Base-by-base conservation (phyloP, 2,113 vertebrate species). In the Neodon shergylaensis region DNA sequence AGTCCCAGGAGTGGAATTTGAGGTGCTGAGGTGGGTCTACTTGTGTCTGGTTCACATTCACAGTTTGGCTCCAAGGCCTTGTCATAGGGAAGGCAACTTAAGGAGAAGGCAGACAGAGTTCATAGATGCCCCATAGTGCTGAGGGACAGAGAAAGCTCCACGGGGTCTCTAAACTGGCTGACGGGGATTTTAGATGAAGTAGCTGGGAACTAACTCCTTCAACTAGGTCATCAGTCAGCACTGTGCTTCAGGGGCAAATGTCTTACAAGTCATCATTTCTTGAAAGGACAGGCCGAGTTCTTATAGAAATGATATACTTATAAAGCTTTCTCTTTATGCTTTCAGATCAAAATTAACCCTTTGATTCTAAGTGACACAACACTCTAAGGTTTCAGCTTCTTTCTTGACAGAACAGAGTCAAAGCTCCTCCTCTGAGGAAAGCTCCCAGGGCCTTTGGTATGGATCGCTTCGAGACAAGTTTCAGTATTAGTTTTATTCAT, bases 241-340 rank as follows among this genome's bases (percentile, higher is more conserved):
- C 73, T 26, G 33, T 28, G 44, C 31, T 19, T 90, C 54, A n/a
- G 63, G 28, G 78, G 70, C 52, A 17, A 2, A 61, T 19, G n/a
- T 33, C 63, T 92, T 91, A 61, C 36, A 90, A 49, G 39, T 39
- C 39, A 92, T 54, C 31, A 39, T 28, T 65, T 31, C 8, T 63
- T 24, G 12, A 74, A 79, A 26, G 61, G 54, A 39, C 19, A 54
- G 33, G 54, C 28, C 94, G 36, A 82, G 47, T 91, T 96, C 61
- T 92, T 89, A 82, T 26, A 86, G 85, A 90, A 88, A 76, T 91
- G 44, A 52, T 52, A 7, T 91, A 54, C 82, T 86, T 66, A 81
- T 91, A 68, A 39, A 91, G 77, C 6, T 42, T 94, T 49, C 52
- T 63, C 24, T 73, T 70, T 92, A 33, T 90, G 42, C 36, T 88